Base-by-base conservation (phyloP, 2,113 vertebrate species). In the Coptodon bakossiorum region DNA sequence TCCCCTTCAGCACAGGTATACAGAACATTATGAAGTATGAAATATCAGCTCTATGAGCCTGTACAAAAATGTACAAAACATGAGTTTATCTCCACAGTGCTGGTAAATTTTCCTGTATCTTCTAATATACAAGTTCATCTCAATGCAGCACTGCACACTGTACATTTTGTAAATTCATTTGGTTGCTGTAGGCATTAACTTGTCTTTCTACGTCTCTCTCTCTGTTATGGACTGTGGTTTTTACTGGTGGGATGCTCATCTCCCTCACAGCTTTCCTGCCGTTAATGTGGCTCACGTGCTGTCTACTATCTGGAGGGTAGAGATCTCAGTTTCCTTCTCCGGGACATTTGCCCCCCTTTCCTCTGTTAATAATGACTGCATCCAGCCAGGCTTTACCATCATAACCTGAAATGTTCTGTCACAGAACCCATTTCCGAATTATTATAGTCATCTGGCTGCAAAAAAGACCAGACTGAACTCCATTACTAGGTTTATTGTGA, bases 1-100 rank as follows among this genome's bases (percentile, higher is more conserved):
- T 99, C 71, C 99, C 99, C 3, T 99, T 99, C 92, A 98, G 97
- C 91, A 97, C 98, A 96, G 98, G 98, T 99, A 91, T 5, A 38
- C 78, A 84, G 16, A 40, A 59, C 19, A 85, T 29, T 68, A 38
- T 48, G 43, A 43, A 24, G 45, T 27, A 31, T 76, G 17, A 78
- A 19, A 83, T 45, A 59, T 73, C 59, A 56, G 40, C 82, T 78
- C 73, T 27, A 6, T 27, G 24, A 71, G 24, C 4, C 34, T 11
- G 7, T 48, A 40, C 19, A 63, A 34, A 88, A 52, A 57, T 27
- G 4, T 5, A 66, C 22, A n/a, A 6, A 6, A 19, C 16, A 52
- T 57, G 29, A 43, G 11, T 40, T 54, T 52, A 80, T 63, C 71
- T 83, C 27, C 9, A 53, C 27, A 3, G 13, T 50, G 14, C 56